A percentile compares a stretch with the other conserved stretches of the same genome.
Conservation (phyloP, 2,113 vertebrate genomes). For the Epinephelus fuscoguttatus region DNA sequence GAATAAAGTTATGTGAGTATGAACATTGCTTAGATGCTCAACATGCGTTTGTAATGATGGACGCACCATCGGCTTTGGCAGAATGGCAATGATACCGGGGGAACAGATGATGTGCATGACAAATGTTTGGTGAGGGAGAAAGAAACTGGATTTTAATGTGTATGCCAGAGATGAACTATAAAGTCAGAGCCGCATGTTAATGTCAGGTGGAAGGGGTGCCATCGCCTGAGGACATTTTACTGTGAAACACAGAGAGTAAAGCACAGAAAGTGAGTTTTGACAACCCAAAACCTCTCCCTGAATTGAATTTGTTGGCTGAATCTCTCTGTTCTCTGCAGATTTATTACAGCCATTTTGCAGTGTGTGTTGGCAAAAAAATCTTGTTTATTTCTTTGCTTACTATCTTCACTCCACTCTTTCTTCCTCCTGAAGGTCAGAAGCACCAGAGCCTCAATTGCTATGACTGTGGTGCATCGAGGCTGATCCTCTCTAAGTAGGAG, state of each 20-base stretch:
- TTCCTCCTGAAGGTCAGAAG: constrained; percentile 61
- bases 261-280: constrained; percentile 17
- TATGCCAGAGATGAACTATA: constrained; percentile 36
- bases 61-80: constrained; percentile 5
- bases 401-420: constrained; percentile 15
- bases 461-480: constrained; percentile 38
- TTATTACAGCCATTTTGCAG: not conserved
- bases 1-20: constrained; percentile 1
- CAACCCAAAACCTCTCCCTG: not conserved
- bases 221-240: constrained; percentile 16
- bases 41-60: constrained; percentile 25
- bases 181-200: constrained; percentile 51
- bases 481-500: constrained; percentile 57
- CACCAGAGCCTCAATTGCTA: constrained; percentile 33
- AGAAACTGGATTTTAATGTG: constrained; percentile 58
- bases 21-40: constrained; percentile 27
- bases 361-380: constrained; percentile 25
- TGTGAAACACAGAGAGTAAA: constrained; percentile 14
- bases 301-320: constrained; percentile 16
- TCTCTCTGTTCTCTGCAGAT: constrained; percentile 1
- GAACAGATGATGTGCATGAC: constrained; percentile 37
- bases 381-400: constrained; percentile 17
- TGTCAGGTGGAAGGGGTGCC: constrained; percentile 38
- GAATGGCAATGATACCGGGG: constrained; percentile 4
- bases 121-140: constrained; percentile 37